Evolutionary conservation across 2,113 vertebrate genomes (phyloP), one percentile per base, ranked within the genome.

Genomic region (Peromyscus leucopus): DNA sequence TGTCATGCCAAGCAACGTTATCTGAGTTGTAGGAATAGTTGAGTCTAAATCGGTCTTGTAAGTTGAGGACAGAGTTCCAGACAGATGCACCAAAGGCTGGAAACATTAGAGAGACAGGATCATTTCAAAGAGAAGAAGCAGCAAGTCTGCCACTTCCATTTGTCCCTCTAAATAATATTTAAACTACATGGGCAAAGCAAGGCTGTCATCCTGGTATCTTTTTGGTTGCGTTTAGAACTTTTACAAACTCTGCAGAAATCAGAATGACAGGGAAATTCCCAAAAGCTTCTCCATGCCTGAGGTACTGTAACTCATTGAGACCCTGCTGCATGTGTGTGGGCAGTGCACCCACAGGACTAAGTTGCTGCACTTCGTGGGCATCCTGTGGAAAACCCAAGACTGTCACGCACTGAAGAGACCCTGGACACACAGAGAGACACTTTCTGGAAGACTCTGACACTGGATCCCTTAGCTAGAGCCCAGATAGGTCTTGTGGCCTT

Each of bases 161-260:
- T 24, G 22, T 24, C 28, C 42, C 5, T 69, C 48, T 65, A 89
- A 80, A 51, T 78, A 55, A 91, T 63, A 78, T 26, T 94, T 92
- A 90, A 96, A 46, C 55, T 39, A 36, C 61, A 76, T 39, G 39
- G 90, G 33, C 6, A 69, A 93, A 96, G 31, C 75, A 79, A 28
- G 19, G 57, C 1, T 67, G 42, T 78, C 5, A 48, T 72, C 42
- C 16, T 92, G 19, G 82, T 24, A 61, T 74, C 5, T 19, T 89
- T 36, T 78, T 28, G 51, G 9, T 65, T 89, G 59, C 4, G 57
- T 67, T 93, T n/a, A 91, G 48, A 87, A 59, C 2, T 71, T 88
- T 82, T 24, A 51, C 7, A 91, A 93, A 55, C 46, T 91, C 33
- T 74, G 39, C 69, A 91, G 74, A 95, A 95, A 92, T 95, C 85